Base-by-base conservation (phyloP, 2,113 vertebrate species). In the Stigmatopora argus region DNA sequence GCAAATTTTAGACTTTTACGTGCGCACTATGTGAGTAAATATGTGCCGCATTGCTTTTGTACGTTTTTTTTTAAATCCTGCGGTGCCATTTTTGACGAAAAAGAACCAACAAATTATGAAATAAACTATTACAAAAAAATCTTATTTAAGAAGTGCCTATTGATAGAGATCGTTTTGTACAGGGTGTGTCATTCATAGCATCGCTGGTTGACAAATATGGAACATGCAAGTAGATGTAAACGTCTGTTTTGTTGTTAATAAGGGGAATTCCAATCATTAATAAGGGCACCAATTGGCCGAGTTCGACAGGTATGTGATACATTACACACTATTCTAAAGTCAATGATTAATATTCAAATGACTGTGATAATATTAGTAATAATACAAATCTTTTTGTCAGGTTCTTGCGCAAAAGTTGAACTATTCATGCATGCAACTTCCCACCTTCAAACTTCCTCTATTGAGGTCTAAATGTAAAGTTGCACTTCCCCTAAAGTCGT, bases 71-170 rank as follows among this genome's bases (percentile, higher is more conserved):
- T 31, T n/a, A n/a, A n/a, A n/a, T n/a, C n/a, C 79, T 68, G 66
- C 82, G 66, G 83, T 86, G 83, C 84, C 85, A 89, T 78, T 67
- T 49, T 66, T 49, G 73, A 71, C 66, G 44, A 76, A 75, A 75
- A 80, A 71, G 19, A 62, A 69, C 66, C 65, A 4, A 31, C 76
- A 35, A 78, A 73, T 72, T 48, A 45, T 51, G 26, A 69, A 71
- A 84, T 23, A 78, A 78, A 80, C 62, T 66, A 67, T 46, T 12
- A 18, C 26, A 21, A 52, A 34, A 26, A 79, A 74, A 81, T 69
- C 64, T 75, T 84, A 83, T 88, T 89, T 89, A 87, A 85, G 61
- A 90, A 91, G 90, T 92, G 91, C 91, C 91, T 92, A 86, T 82
- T 79, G 81, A 87, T 79, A 79, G 77, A 38, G 80, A 84, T 82